A percentile compares a stretch with the other conserved stretches of the same genome.
Evolutionary conservation across 1,140 invertebrate species (phyloP).

Genomic region (Magallana ariakensis): DNA sequence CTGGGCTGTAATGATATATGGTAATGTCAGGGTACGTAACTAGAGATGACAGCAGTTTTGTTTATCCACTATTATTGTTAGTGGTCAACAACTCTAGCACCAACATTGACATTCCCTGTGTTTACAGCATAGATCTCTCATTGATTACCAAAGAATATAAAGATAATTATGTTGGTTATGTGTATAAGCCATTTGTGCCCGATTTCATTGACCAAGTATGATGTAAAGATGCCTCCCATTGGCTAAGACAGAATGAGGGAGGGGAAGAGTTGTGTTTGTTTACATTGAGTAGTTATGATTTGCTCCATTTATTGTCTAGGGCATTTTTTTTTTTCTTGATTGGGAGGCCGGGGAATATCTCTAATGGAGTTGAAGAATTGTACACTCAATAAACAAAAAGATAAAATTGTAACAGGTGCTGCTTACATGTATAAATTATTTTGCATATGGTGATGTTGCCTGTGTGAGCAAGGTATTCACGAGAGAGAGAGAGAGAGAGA

Average conservation of each 20-base stretch:
- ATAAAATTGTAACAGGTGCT: too few relatives aligned
- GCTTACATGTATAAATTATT: too few relatives aligned
- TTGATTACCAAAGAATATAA: neutral
- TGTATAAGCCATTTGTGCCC: neutral
- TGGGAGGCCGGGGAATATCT: too few relatives aligned
- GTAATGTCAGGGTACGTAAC: neutral
- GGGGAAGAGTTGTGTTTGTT: constrained; percentile 11
- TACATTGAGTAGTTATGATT: neutral
- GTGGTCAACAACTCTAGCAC: neutral
- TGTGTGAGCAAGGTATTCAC: too few relatives aligned
- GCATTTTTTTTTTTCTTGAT: too few relatives aligned
- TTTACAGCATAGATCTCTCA: neutral
- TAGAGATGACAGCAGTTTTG: neutral
- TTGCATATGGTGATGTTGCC: too few relatives aligned
- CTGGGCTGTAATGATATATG: neutral
- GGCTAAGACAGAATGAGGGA: neutral
- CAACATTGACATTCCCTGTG: neutral
- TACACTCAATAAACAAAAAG: too few relatives aligned
- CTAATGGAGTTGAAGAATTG: too few relatives aligned
- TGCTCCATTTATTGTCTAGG: too few relatives aligned
- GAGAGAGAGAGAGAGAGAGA: neutral
- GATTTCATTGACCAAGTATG: constrained; percentile 27
- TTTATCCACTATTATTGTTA: neutral
- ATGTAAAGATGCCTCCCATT: neutral
- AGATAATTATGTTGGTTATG: neutral